A percentile compares a stretch with the other conserved stretches of the same genome.
These are phyloP conservation scores for Aphodius sticticus DNA, from an alignment of 2,888 invertebrate species.

Conservation along the genomic window DNA sequence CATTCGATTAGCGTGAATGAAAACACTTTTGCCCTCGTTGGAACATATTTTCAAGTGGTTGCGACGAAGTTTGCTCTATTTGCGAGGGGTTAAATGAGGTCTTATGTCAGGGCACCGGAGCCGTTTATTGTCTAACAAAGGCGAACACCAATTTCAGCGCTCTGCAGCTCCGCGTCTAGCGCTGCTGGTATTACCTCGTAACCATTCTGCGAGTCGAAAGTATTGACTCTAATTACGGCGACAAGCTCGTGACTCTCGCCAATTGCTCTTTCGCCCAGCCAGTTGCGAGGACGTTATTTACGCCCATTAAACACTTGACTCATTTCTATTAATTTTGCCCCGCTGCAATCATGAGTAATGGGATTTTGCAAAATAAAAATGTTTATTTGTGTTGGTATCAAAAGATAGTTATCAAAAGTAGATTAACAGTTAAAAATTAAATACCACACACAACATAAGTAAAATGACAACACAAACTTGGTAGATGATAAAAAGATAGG, in stretches of 20 bases:
- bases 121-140: constrained; percentile 4
- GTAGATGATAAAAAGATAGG: no score
- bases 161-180: neutral
- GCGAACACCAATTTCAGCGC: neutral
- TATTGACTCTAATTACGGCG: neutral
- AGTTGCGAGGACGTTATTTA: constrained; percentile 4
- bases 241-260: constrained; percentile 4
- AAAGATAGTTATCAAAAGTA: neutral
- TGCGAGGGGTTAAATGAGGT: neutral
- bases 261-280: neutral
- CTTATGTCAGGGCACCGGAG: neutral
- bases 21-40: neutral
- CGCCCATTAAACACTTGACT: neutral
- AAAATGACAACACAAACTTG: no score
- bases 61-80: neutral
- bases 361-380: neutral
- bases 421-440: neutral
- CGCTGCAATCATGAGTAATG: neutral
- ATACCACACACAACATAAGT: neutral
- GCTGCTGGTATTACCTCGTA: neutral
- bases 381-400: neutral
- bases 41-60: constrained; percentile 4
- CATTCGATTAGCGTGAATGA: constrained; percentile 4
- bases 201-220: neutral
- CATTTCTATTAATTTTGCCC: neutral